A percentile compares a stretch with the other conserved stretches of the same genome.
Evolutionary conservation across 2,113 vertebrate species (phyloP).

Genomic region (Scomber scombrus): DNA sequence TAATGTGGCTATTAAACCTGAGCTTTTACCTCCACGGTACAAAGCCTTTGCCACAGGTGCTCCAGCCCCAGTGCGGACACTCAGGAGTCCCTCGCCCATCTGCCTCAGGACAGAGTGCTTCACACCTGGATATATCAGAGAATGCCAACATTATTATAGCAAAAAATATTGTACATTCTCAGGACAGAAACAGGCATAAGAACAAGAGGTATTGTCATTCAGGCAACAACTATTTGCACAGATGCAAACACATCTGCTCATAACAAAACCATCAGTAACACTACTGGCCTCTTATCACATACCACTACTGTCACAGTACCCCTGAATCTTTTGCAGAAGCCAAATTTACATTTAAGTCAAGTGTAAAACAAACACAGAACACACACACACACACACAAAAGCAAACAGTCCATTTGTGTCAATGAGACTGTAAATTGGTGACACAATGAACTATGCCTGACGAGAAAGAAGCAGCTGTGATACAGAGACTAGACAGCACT

Average conservation of each 20-base stretch:
- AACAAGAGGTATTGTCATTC: not conserved
- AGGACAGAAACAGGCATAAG: not conserved
- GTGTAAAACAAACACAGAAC: too few species aligned
- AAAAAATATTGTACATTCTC: not conserved
- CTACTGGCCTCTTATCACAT: not conserved
- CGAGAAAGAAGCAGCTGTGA: not conserved
- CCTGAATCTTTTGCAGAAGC: not conserved
- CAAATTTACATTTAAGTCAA: not conserved
- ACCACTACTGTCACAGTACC: not conserved
- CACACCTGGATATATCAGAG: constrained; percentile 84
- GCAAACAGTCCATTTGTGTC: not conserved
- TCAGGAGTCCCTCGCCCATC: constrained; percentile 90
- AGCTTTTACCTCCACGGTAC: constrained; percentile 90
- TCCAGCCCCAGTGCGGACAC: constrained; percentile 86
- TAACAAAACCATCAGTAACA: not conserved
- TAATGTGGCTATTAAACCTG: not conserved
- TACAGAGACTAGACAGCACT: not conserved
- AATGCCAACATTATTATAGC: not conserved
- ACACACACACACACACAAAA: not conserved
- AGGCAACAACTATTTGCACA: not conserved
- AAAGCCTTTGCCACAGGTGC: constrained; percentile 82
- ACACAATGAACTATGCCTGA: not conserved
- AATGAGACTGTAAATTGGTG: not conserved
- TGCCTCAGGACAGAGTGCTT: constrained; percentile 90
- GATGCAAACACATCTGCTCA: not conserved